Percentiles rank a stretch among this genome's conserved stretches.
phyloP scores from a whole-genome alignment of 2,113 vertebrate genomes.

The Onychostoma macrolepis region DNA sequence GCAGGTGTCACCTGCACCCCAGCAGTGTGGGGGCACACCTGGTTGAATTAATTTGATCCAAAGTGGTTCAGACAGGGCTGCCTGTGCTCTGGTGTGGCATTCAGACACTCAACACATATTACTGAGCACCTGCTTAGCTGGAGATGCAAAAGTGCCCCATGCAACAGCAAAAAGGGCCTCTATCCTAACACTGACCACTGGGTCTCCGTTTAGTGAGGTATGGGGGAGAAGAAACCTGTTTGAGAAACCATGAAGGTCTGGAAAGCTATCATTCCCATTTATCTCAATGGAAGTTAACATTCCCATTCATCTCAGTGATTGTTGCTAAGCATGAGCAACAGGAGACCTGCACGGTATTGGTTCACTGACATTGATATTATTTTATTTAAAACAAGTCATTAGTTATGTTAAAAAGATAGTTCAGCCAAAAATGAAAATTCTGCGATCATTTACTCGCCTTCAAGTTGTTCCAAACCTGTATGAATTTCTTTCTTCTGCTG shows the following conservation, averaged over 20 bases:
- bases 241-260: neutral
- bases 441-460: neutral
- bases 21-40: conserved; percentile 73
- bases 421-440: neutral
- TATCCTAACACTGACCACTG: conserved; percentile 55
- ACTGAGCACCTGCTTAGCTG: conserved; percentile 64
- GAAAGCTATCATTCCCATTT: neutral
- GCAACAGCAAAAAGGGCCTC: conserved; percentile 48
- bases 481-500: neutral
- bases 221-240: neutral
- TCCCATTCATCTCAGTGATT: neutral
- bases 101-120: conserved; percentile 56
- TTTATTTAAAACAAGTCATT: neutral
- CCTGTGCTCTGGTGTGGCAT: conserved; percentile 59
- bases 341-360: neutral
- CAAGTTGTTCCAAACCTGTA: neutral
- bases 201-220: conserved; percentile 9
- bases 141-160: conserved; percentile 25
- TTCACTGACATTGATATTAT: neutral
- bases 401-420: neutral
- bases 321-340: neutral
- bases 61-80: conserved; percentile 73
- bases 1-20: conserved; percentile 78
- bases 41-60: conserved; percentile 78
- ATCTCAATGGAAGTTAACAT: neutral